phyloP scores from a whole-genome alignment of 2,797 vertebrate genomes.

The Lagorchestes hirsutus region DNA sequence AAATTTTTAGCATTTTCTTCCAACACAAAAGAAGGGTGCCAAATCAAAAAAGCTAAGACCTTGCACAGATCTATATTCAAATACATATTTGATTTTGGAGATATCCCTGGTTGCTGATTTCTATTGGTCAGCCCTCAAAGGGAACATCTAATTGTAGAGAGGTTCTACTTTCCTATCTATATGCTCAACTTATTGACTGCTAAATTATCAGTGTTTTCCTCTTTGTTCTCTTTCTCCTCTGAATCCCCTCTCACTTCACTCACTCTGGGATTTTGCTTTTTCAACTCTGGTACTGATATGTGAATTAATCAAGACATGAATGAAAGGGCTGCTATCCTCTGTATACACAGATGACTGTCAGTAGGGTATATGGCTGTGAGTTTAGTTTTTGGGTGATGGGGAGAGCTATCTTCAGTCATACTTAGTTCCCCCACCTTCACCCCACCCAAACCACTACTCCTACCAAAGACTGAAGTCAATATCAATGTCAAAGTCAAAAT shows the following conservation, averaged over 20 bases:
- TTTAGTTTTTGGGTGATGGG: conserved; percentile 34
- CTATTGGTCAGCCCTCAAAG: conserved; percentile 43
- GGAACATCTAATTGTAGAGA: conserved; percentile 38
- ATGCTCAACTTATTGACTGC: conserved; percentile 43
- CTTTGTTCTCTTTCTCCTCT: conserved; percentile 56
- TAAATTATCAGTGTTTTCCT: conserved; percentile 10
- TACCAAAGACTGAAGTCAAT: background rate
- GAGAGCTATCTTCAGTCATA: background rate
- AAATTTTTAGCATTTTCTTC: conserved; percentile 44
- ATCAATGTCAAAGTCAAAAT: too few relatives aligned
- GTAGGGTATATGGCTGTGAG: background rate
- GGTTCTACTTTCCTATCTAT: conserved; percentile 26
- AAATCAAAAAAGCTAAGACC: conserved; percentile 37
- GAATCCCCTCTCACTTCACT: conserved; percentile 38
- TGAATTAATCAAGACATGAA: background rate
- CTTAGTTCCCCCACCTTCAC: background rate
- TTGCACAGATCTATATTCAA: conserved; percentile 31
- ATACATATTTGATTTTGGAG: conserved; percentile 47
- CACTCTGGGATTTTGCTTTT: conserved; percentile 56
- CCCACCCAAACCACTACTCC: background rate
- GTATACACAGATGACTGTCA: conserved; percentile 24
- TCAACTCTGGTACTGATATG: background rate
- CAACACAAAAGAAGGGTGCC: conserved; percentile 14
- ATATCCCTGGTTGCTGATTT: conserved; percentile 44
- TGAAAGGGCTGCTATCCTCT: background rate